Evolutionary conservation across 2,797 vertebrate species (phyloP), one percentile per base, ranked within the genome.

Genomic region (Hafferia zeledoni): DNA sequence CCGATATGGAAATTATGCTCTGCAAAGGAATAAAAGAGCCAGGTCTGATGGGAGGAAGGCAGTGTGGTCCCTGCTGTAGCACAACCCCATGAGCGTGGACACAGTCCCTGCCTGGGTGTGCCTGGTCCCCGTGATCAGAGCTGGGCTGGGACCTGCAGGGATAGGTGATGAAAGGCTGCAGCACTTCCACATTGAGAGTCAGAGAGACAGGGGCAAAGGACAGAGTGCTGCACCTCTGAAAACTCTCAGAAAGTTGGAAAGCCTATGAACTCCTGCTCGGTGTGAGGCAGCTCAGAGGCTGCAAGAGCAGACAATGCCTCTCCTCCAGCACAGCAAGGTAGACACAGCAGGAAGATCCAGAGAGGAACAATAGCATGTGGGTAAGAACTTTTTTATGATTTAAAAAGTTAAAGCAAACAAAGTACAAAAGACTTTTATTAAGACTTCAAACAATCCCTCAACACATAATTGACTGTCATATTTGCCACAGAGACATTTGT

Each of bases 181-280:
- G 60, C 46, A 39, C 28, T 85, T 39, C 41, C 49, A 71, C 19
- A 18, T 68, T 24, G 37, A 37, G 10, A 78, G 33, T 3, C 47
- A 60, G 46, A 55, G 65, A 35, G 5, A 22, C 0, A 1, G 25
- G 7, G 10, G 3, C 19, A 24, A 65, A 59, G 28, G 8, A 50
- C 37, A 41, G 68, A 74, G 59, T 61, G 65, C 20, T 71, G 49
- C 79, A 47, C 60, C 63, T 79, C n/a, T 5, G 63, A 56, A 76
- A 93, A 56, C 65, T 90, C 72, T 76, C 35, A 7, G 7, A 4
- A 90, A 96, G 85, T 70, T 92, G 85, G 69, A 61, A 95, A 87
- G 67, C 5, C 83, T 70, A 59, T 87, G 83, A 94, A 94, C 84
- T 87, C 31, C 46, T 77, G 74, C 87, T 83, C 92, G n/a, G 44